phyloP scores from a whole-genome alignment of 2,113 vertebrate species.

The Bolborhynchus lineola region DNA sequence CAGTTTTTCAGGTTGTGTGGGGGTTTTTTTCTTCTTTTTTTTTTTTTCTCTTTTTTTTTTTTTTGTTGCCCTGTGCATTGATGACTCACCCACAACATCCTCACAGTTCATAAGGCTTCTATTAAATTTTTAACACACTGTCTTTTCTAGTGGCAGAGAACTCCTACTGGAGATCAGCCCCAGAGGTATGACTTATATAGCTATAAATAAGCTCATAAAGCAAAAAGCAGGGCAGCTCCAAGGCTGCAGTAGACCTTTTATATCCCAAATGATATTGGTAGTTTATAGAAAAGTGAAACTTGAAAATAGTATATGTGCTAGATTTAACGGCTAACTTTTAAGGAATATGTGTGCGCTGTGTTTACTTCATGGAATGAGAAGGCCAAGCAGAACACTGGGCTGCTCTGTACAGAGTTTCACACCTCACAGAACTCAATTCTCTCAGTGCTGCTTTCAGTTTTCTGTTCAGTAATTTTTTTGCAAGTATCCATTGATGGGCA shows the following conservation, averaged over 20 bases:
- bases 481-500: background rate
- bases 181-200: constrained; percentile 78
- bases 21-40: background rate
- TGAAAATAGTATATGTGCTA: constrained; percentile 23
- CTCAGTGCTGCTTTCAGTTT: background rate
- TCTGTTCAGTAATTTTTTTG: background rate
- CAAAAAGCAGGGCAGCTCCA: constrained; percentile 67
- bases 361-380: constrained; percentile 9
- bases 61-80: constrained; percentile 29
- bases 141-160: constrained; percentile 68
- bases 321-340: constrained; percentile 60
- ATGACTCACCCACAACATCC: constrained; percentile 41
- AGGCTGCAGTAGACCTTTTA: constrained; percentile 71
- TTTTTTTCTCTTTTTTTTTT: background rate
- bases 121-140: constrained; percentile 70
- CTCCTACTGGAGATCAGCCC: constrained; percentile 67
- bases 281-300: constrained; percentile 67
- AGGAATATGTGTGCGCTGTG: constrained; percentile 9
- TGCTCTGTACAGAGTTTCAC: background rate
- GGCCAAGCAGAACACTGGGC: background rate
- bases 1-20: background rate
- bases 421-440: background rate
- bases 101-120: constrained; percentile 64
- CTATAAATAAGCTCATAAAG: constrained; percentile 75
- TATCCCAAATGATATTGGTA: constrained; percentile 58